Evolutionary conservation across 2,888 invertebrate genomes (phyloP).

Genomic region (Trichogramma dendrolimi): DNA sequence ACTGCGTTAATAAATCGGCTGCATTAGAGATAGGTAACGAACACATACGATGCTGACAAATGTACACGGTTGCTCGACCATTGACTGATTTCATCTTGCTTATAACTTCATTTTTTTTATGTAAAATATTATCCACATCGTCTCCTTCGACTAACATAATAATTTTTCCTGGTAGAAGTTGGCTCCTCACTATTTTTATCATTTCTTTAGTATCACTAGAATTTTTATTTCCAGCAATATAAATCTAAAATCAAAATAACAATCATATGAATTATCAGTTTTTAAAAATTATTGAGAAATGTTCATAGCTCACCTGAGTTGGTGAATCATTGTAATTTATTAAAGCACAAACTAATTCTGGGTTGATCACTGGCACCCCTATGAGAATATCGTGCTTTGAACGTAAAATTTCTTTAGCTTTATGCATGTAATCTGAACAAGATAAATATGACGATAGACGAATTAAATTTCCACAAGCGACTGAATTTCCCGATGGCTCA

Average conservation of each 20-base stretch:
- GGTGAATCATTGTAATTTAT: constrained; percentile 66
- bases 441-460: constrained; percentile 70
- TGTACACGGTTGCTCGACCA: constrained; percentile 69
- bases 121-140: constrained; percentile 46
- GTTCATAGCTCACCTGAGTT: constrained; percentile 61
- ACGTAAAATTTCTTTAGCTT: constrained; percentile 60
- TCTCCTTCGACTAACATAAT: constrained; percentile 64
- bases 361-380: constrained; percentile 66
- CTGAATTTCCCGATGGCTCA: constrained; percentile 89
- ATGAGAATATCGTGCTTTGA: constrained; percentile 62
- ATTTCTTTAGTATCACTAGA: constrained; percentile 66
- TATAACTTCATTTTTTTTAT: constrained; percentile 52
- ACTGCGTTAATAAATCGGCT: constrained; percentile 59
- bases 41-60: constrained; percentile 74
- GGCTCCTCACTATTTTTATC: constrained; percentile 62
- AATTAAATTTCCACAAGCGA: constrained; percentile 76
- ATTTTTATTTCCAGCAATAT: constrained; percentile 63
- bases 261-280: neutral
- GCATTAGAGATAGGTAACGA: constrained; percentile 70
- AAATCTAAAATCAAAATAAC: constrained; percentile 55
- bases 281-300: neutral
- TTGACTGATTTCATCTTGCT: constrained; percentile 57
- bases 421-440: constrained; percentile 54
- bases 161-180: constrained; percentile 66
- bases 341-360: constrained; percentile 72